These are phyloP conservation scores for Crotalus tigris DNA, from an alignment of 2,113 vertebrate genomes.

Conservation along the genomic window DNA sequence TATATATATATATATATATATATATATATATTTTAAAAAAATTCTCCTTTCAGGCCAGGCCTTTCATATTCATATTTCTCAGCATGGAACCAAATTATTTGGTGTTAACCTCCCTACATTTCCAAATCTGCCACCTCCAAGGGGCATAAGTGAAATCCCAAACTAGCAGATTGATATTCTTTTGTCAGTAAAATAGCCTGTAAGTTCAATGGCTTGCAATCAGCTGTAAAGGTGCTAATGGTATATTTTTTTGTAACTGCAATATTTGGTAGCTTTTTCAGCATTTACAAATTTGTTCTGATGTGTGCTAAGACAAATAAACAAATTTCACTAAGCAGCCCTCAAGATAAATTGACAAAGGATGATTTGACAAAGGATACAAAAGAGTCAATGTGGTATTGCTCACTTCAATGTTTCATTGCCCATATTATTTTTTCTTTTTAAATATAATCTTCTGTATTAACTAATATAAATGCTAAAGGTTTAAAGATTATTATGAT, in stretches of 20 bases:
- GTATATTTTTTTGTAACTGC: constrained; percentile 23
- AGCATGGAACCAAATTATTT: constrained; percentile 25
- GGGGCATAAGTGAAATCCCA: constrained; percentile 29
- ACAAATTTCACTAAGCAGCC: neutral
- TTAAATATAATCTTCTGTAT: neutral
- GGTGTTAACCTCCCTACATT: constrained; percentile 35
- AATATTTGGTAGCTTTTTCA: constrained; percentile 9
- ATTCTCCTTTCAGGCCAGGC: constrained; percentile 11
- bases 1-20: too few relatives aligned
- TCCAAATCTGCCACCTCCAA: constrained; percentile 32
- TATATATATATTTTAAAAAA: too few relatives aligned
- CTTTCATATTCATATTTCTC: constrained; percentile 11
- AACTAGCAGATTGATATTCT: constrained; percentile 22
- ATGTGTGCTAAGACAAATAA: neutral
- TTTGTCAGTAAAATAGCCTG: constrained; percentile 32
- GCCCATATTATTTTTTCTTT: neutral
- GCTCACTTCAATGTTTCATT: neutral
- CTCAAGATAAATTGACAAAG: neutral
- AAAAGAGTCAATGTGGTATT: neutral
- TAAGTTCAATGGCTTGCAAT: constrained; percentile 30
- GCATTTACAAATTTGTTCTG: constrained; percentile 29
- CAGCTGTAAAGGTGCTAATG: constrained; percentile 49
- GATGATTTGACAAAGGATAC: neutral
- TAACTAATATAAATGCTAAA: neutral
- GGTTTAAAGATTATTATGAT: neutral